These are phyloP conservation scores for Callosobruchus maculatus DNA, from an alignment of 2,888 invertebrate genomes.

Conservation along the genomic window DNA sequence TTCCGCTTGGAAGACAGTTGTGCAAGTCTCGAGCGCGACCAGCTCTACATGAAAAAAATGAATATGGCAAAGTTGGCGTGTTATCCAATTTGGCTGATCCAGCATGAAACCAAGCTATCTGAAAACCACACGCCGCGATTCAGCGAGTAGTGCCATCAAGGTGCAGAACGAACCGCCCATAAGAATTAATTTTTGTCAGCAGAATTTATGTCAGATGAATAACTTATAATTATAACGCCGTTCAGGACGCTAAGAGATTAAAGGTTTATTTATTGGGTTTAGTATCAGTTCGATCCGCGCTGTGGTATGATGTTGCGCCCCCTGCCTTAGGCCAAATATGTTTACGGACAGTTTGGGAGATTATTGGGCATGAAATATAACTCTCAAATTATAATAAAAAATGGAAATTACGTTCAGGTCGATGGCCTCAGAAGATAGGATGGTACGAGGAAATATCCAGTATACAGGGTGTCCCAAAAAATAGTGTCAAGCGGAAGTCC, in stretches of 20 bases:
- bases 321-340: not conserved
- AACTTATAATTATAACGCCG: not conserved
- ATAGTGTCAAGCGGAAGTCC: too few species aligned
- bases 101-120: too few species aligned
- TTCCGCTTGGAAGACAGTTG: too few species aligned
- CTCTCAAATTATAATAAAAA: not conserved
- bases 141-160: not conserved
- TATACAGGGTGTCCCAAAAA: too few species aligned
- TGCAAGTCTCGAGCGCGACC: too few species aligned
- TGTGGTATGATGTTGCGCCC: not conserved
- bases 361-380: not conserved
- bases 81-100: too few species aligned
- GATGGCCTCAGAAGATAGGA: not conserved
- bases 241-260: not conserved
- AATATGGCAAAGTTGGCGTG: too few species aligned
- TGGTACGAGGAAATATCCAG: too few species aligned
- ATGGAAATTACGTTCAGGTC: not conserved
- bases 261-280: not conserved
- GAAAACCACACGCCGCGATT: not conserved
- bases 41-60: too few species aligned
- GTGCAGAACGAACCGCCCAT: not conserved
- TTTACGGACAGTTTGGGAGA: not conserved
- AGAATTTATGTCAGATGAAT: not conserved
- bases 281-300: not conserved
- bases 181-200: not conserved